These are phyloP conservation scores for Vultur gryphus DNA, from an alignment of 2,797 vertebrate species.

Conservation along the genomic window DNA sequence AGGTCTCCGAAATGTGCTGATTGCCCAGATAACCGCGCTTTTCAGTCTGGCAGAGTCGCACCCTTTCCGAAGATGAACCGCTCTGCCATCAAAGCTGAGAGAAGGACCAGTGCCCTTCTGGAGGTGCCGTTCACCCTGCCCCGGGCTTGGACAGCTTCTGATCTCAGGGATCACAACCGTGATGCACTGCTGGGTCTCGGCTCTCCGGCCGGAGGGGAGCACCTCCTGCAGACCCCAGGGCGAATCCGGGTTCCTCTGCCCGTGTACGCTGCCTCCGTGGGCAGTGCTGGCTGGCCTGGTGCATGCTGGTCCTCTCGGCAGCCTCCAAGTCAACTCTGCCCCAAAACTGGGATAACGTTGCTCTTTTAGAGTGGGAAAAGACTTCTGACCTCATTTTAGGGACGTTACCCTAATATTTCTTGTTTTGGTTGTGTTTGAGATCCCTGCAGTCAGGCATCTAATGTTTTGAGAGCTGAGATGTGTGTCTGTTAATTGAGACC, in stretches of 20 bases:
- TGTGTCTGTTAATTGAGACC: neutral
- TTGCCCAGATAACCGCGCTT: neutral
- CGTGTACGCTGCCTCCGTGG: accelerated
- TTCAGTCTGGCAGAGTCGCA: accelerated
- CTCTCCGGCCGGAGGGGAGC: too few relatives aligned
- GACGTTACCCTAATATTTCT: neutral
- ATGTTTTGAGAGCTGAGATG: neutral
- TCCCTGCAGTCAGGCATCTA: accelerated
- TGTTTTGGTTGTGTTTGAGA: neutral
- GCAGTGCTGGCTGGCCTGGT: neutral
- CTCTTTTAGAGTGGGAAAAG: neutral
- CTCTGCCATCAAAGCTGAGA: neutral
- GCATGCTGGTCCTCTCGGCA: accelerated
- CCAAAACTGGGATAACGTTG: accelerated
- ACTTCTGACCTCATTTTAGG: neutral
- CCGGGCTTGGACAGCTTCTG: neutral
- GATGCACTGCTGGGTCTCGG: neutral
- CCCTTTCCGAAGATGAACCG: neutral
- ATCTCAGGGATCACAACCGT: accelerated
- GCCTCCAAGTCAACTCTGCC: neutral
- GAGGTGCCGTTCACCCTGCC: neutral
- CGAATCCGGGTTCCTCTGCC: neutral
- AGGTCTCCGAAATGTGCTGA: neutral
- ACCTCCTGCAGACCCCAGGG: neutral
- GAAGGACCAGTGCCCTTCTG: neutral